A percentile compares a stretch with the other conserved stretches of the same genome.
Evolutionary conservation across 2,888 invertebrate species (phyloP).

Genomic region (Caenorhabditis sp.): DNA sequence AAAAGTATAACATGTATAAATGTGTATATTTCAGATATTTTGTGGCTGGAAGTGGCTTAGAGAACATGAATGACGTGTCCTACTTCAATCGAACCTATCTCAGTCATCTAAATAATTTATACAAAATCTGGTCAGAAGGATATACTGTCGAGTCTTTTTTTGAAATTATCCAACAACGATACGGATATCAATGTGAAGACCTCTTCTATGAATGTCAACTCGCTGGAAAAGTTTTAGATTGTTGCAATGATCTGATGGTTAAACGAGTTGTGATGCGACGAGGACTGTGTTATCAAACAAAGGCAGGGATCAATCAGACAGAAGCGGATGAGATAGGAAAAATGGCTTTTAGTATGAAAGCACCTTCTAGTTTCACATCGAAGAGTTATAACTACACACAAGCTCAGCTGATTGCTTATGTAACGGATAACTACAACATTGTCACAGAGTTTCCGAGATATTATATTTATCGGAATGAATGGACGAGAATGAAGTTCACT

Average conservation of each 20-base stretch:
- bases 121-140: constrained; percentile 61
- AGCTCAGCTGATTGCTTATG: constrained; percentile 64
- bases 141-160: constrained; percentile 58
- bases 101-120: constrained; percentile 52
- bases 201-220: constrained; percentile 62
- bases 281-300: constrained; percentile 66
- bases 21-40: constrained; percentile 42
- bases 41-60: constrained; percentile 64
- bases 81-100: constrained; percentile 61
- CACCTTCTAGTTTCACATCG: constrained; percentile 57
- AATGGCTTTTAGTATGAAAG: constrained; percentile 60
- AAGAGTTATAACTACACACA: constrained; percentile 58
- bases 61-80: constrained; percentile 62
- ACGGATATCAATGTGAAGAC: constrained; percentile 66
- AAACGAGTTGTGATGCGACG: constrained; percentile 59
- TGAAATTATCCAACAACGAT: constrained; percentile 58
- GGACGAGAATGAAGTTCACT: constrained; percentile 61
- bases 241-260: constrained; percentile 62
- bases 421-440: constrained; percentile 66
- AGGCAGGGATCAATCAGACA: constrained; percentile 56
- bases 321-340: constrained; percentile 69
- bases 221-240: constrained; percentile 58
- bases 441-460: constrained; percentile 67
- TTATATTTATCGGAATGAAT: constrained; percentile 66
- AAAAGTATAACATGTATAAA: neutral